Base-by-base conservation (phyloP, 2,888 invertebrate species). In the Choreutis nemorana region DNA sequence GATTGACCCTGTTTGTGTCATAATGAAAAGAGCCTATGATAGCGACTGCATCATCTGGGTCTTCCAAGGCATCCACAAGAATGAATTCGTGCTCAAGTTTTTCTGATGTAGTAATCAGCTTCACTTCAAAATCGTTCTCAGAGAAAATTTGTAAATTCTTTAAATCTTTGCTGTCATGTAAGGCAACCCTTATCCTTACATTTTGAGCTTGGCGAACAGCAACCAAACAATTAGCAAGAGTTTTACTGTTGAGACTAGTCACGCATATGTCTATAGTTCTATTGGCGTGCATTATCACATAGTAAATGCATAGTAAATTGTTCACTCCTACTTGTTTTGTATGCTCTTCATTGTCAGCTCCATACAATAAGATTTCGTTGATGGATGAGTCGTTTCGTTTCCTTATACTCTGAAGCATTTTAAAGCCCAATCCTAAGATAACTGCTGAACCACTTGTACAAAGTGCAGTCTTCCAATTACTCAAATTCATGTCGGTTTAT, bases 331-430 rank as follows among this genome's bases (percentile, higher is more conserved):
- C 39, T 44, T 59, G 39, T 31, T 48, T 45, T 26, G 36, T 53
- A 15, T 35, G 37, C 14, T 51, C 44, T 29, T 53, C 50, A 16
- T 57, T 47, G 3, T 49, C 48, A 6, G 44, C 49, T 25, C 67
- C 67, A 34, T 68, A 67, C 22, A 70, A 50, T 28, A 72, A 41
- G 2, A 72, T 48, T 45, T 66, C 61, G 41, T 68, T 64, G 7
- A 67, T n/a, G n/a, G n/a, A n/a, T n/a, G n/a, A n/a, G n/a, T n/a
- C n/a, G n/a, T n/a, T n/a, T 32, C 8, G 26, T 30, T 16, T 33
- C 20, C n/a, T 11, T 25, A 13, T 31, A 26, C 25, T 33, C 30
- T 35, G 42, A 3, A 40, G 31, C 14, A 39, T 33, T 33, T 38
- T 41, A 14, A 32, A 37, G 3, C 35, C 42, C 21, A 50, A 29